phyloP scores from a whole-genome alignment of 2,888 invertebrate genomes.

The Bellardia pandia region DNA sequence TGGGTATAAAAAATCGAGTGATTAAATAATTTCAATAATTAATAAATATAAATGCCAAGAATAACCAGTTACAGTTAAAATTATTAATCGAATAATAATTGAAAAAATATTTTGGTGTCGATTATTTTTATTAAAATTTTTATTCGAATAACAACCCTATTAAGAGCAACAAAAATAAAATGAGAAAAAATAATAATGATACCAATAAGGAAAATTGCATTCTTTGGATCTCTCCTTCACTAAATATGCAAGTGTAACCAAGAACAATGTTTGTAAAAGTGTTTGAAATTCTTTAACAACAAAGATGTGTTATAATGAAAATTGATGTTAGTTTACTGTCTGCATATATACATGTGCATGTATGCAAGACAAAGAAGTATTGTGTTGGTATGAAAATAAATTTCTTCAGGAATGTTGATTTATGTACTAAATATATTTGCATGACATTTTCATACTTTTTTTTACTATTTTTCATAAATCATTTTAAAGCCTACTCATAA shows the following conservation, averaged over 20 bases:
- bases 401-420: neutral
- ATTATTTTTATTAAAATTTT: too few species aligned
- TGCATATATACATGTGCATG: neutral
- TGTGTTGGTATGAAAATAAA: neutral
- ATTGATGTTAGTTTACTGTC: constrained; percentile 38
- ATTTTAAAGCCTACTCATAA: neutral
- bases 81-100: too few species aligned
- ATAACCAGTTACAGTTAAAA: too few species aligned
- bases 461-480: neutral
- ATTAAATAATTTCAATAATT: too few species aligned
- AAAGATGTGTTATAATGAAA: constrained; percentile 38
- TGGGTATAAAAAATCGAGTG: too few species aligned
- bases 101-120: too few species aligned
- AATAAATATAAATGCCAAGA: too few species aligned
- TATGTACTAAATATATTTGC: neutral
- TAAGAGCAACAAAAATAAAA: neutral
- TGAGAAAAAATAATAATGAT: constrained; percentile 9
- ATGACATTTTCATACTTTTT: neutral
- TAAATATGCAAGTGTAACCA: constrained; percentile 28
- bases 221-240: neutral
- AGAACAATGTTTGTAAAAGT: constrained; percentile 17
- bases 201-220: constrained; percentile 48
- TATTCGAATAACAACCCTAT: too few species aligned
- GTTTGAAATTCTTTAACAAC: neutral
- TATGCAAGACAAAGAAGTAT: neutral